Base-by-base conservation (phyloP, 2,888 invertebrate species). In the Rhabditophanes sp. region DNA sequence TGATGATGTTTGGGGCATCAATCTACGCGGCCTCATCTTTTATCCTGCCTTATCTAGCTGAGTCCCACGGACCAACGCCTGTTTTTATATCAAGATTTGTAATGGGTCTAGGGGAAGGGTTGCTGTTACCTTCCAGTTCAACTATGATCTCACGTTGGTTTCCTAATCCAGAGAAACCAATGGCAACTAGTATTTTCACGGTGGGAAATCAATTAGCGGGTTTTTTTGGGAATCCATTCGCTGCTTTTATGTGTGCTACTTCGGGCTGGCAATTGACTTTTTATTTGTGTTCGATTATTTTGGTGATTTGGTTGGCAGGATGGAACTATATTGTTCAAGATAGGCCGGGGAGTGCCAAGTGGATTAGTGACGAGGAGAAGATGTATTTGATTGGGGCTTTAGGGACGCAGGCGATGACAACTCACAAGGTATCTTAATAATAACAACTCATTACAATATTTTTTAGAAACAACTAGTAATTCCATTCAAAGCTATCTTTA, bases 81-180 rank as follows among this genome's bases (percentile, higher is more conserved):
- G 50, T 48, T 3, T 39, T 47, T 14, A 20, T 28, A 6, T 29
- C 36, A 16, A 34, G 53, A 12, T 49, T 55, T 16, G 3, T 52
- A 5, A 48, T 52, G 47, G 54, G 54, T 9, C 25, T 53, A 20
- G 44, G 47, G 17, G 54, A 54, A 28, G 53, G 53, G 1, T 21
- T 50, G 23, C 29, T 55, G 21, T 37, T 50, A n/a, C 55, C 55
- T 3, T 35, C 49, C 2, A 21, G 53, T 9, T 53, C 53, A 31
- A 47, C 47, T 8, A 37, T 55, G 35, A 42, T 49, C 7, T 47
- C 46, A n/a, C 41, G 40, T 21, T 55, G 55, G 55, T 46, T 55
- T 25, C 55, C 55, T 11, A 25, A 43, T 3, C 41, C 48, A 21
- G 55, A 55, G 27, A 41, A 50, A 25, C 42, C 44, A 26, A 39